These are phyloP conservation scores for Micronycteris hirsuta DNA, from an alignment of 2,113 vertebrate genomes.

Conservation along the genomic window DNA sequence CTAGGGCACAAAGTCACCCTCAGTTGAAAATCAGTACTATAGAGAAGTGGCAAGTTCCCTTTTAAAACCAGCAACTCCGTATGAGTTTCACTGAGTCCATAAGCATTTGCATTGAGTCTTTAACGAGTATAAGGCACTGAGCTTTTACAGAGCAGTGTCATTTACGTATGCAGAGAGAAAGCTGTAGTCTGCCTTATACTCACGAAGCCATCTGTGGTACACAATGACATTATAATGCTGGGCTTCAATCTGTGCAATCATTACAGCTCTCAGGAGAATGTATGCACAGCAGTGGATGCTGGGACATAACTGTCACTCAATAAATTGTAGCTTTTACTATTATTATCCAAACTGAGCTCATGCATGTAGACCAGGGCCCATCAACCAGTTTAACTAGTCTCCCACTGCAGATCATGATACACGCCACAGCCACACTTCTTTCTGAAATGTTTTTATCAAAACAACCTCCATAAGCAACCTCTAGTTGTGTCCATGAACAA, in stretches of 20 bases:
- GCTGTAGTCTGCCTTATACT: background rate
- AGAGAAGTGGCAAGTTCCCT: background rate
- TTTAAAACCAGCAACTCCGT: background rate
- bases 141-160: background rate
- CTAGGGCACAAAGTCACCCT: background rate
- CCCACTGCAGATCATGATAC: background rate
- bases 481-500: background rate
- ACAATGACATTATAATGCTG: background rate
- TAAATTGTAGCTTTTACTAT: background rate
- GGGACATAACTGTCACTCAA: background rate
- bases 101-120: background rate
- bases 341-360: background rate
- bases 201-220: background rate
- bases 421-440: background rate
- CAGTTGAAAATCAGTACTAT: background rate
- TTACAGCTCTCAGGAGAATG: background rate
- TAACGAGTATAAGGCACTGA: background rate
- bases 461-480: background rate
- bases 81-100: background rate
- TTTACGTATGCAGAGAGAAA: background rate
- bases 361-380: background rate
- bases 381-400: background rate
- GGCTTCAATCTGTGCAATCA: background rate
- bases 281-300: background rate
- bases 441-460: background rate